A percentile compares a stretch with the other conserved stretches of the same genome.
phyloP scores from a whole-genome alignment of 2,888 invertebrate genomes.

The Dorcus hopei region DNA sequence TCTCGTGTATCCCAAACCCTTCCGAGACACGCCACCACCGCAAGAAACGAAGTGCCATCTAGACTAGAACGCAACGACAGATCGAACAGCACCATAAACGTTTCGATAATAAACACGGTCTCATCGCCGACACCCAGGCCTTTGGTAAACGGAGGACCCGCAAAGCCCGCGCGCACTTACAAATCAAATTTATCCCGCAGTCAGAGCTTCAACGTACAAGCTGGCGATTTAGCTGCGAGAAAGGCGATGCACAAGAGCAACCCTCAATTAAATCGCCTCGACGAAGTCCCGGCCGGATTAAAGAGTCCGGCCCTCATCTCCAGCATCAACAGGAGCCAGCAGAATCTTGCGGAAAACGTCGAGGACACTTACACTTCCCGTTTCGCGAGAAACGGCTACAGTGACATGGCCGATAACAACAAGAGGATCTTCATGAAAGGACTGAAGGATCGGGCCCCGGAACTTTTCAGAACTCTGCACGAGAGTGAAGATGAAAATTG shows the following conservation, averaged over 20 bases:
- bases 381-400: slow-evolving; percentile 56
- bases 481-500: slow-evolving; percentile 55
- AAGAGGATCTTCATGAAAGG: slow-evolving; percentile 67
- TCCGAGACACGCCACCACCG: slow-evolving; percentile 56
- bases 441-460: slow-evolving; percentile 68
- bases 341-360: slow-evolving; percentile 66
- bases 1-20: slow-evolving; percentile 66
- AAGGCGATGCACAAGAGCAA: slow-evolving; percentile 70
- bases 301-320: slow-evolving; percentile 86
- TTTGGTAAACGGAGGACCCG: slow-evolving; percentile 56
- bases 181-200: slow-evolving; percentile 71
- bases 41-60: slow-evolving; percentile 40
- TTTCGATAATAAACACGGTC: slow-evolving; percentile 59
- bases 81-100: slow-evolving; percentile 64
- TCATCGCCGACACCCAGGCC: slow-evolving; percentile 40
- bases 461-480: slow-evolving; percentile 67
- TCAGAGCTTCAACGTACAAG: slow-evolving; percentile 83
- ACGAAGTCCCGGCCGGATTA: slow-evolving; percentile 60
- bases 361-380: slow-evolving; percentile 49
- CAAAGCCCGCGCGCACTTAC: slow-evolving; percentile 77
- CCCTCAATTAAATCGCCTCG: slow-evolving; percentile 69
- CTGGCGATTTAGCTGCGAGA: slow-evolving; percentile 44
- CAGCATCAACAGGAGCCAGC: slow-evolving; percentile 79
- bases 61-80: slow-evolving; percentile 55
- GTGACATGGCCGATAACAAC: slow-evolving; percentile 56